phyloP scores from a whole-genome alignment of 2,113 vertebrate species.

The Excalfactoria chinensis region DNA sequence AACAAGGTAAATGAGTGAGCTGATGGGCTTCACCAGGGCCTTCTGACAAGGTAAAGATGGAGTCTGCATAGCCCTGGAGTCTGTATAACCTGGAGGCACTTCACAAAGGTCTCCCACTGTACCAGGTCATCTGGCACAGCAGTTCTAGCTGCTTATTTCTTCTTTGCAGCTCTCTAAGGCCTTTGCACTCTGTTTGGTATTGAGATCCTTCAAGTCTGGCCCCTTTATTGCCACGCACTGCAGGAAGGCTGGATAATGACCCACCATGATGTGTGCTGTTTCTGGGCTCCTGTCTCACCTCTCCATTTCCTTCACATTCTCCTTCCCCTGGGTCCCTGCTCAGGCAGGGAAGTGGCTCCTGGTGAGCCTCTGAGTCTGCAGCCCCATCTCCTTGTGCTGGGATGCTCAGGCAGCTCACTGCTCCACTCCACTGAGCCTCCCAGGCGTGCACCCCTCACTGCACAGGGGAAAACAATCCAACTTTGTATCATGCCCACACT shows the following conservation, averaged over 20 bases:
- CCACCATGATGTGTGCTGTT: not conserved
- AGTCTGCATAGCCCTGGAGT: conserved; percentile 1
- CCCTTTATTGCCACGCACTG: not conserved
- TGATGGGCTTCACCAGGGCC: conserved; percentile 54
- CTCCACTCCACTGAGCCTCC: not conserved
- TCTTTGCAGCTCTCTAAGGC: not conserved
- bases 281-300: not conserved
- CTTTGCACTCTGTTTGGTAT: not conserved
- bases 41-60: conserved; percentile 4
- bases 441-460: not conserved
- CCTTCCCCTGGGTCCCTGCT: not conserved
- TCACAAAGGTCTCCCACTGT: not conserved
- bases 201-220: not conserved
- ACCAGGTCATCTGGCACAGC: not conserved
- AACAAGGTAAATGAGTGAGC: conserved; percentile 60
- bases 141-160: not conserved
- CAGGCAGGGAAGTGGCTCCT: not conserved
- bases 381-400: not conserved
- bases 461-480: not conserved
- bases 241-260: not conserved
- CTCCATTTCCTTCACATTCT: not conserved
- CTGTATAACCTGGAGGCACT: not conserved
- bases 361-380: not conserved
- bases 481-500: not conserved
- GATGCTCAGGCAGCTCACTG: not conserved